Conservation (phyloP, 2,113 vertebrate species). For the Lepus americanus region DNA sequence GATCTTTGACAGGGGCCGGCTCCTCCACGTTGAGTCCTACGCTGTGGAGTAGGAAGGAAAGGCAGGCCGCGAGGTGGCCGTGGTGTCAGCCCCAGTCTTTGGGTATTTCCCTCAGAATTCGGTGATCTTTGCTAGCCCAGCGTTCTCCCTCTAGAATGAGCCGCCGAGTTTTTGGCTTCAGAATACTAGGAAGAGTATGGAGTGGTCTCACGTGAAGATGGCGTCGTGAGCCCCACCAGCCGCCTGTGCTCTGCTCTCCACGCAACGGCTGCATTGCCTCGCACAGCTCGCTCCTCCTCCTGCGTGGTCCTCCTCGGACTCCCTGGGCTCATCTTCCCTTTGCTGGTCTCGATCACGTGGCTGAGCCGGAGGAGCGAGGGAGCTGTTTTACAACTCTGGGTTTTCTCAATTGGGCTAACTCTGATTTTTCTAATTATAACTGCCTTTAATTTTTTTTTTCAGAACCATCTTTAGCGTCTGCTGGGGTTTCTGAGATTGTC, state of each 20-base stretch:
- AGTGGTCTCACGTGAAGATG: background rate
- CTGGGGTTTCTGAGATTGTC: constrained; percentile 6
- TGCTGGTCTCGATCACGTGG: background rate
- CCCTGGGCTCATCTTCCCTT: background rate
- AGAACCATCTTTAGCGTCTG: background rate
- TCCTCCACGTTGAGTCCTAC: constrained; percentile 43
- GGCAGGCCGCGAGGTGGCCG: background rate
- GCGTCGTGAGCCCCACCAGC: too few species aligned
- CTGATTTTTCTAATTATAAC: constrained; percentile 38
- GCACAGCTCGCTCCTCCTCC: too few species aligned
- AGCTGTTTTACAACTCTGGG: background rate
- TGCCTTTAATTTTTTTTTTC: constrained; percentile 55
- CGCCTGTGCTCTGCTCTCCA: too few species aligned
- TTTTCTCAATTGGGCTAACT: constrained; percentile 40
- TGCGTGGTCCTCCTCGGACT: too few species aligned
- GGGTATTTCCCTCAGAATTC: constrained; percentile 1
- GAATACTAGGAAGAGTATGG: constrained; percentile 26
- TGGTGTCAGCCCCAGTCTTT: constrained; percentile 1
- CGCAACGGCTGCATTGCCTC: too few species aligned
- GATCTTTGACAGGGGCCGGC: constrained; percentile 55
- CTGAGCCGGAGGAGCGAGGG: background rate
- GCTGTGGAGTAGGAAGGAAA: background rate
- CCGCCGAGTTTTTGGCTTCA: constrained; percentile 41
- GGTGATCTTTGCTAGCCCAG: constrained; percentile 41
- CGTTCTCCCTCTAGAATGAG: constrained; percentile 58